Conservation (phyloP, 2,113 vertebrate species). For the Puma concolor region DNA sequence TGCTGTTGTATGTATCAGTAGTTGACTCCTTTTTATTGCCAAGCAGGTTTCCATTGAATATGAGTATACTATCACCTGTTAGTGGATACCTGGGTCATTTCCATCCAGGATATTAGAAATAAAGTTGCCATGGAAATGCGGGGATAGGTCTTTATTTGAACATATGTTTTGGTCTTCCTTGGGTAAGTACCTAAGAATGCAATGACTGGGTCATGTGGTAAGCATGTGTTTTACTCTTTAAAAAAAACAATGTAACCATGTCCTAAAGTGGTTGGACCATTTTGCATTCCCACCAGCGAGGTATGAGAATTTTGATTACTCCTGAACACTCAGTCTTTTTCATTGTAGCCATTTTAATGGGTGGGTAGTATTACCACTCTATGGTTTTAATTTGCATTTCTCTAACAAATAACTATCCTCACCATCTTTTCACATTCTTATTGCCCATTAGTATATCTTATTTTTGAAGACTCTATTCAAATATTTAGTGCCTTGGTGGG, state of each 20-base stretch:
- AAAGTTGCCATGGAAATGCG: neutral
- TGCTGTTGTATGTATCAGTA: neutral
- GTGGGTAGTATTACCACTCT: neutral
- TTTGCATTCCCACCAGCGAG: neutral
- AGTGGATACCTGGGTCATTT: neutral
- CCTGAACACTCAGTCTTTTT: neutral
- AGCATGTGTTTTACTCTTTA: neutral
- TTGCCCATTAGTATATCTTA: neutral
- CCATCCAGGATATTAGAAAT: neutral
- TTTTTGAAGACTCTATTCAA: neutral
- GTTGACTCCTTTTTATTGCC: neutral
- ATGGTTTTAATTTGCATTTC: neutral
- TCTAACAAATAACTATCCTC: neutral
- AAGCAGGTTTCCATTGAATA: neutral
- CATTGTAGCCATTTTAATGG: neutral
- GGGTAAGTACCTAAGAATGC: neutral
- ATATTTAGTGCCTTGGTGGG: neutral
- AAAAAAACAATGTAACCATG: neutral
- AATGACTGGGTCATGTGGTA: neutral
- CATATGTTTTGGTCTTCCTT: neutral
- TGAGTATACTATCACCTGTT: neutral
- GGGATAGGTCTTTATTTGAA: neutral
- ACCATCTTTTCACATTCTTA: neutral
- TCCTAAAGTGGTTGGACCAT: neutral
- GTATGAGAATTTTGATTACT: neutral